These are phyloP conservation scores for Rhadina sibilatrix DNA, from an alignment of 2,113 vertebrate species.

Conservation along the genomic window DNA sequence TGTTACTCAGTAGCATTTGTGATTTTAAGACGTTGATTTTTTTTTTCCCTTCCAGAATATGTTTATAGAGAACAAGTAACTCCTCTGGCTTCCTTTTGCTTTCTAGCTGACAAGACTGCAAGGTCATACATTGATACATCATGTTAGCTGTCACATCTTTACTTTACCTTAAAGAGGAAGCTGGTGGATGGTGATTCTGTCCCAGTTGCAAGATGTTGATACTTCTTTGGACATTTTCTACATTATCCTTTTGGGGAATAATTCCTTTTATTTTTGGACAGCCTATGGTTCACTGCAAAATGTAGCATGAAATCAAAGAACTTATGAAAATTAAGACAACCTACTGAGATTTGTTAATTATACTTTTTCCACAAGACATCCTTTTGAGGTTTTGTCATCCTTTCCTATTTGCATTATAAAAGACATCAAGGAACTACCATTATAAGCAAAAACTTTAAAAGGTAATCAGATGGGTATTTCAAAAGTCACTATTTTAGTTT, in stretches of 20 bases:
- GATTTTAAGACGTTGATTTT: not conserved
- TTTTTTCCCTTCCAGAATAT: not conserved
- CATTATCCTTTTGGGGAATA: not conserved
- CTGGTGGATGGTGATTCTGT: not conserved
- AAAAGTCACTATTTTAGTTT: constrained; percentile 10
- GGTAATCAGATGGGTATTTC: constrained; percentile 9
- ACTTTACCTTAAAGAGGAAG: not conserved
- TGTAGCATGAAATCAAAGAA: constrained; percentile 29
- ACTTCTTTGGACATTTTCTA: not conserved
- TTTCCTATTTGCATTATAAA: constrained; percentile 47
- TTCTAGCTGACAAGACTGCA: not conserved
- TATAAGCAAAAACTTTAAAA: constrained; percentile 22
- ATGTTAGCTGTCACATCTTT: constrained; percentile 2
- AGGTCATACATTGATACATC: not conserved
- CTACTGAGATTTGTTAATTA: constrained; percentile 38
- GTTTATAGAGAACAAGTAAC: not conserved
- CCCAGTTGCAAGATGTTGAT: not conserved
- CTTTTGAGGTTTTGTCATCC: constrained; percentile 45
- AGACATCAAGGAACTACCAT: not conserved
- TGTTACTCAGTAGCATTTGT: not conserved
- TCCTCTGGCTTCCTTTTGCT: not conserved
- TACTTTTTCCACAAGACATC: not conserved
- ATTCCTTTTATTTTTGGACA: not conserved
- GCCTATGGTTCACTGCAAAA: not conserved
- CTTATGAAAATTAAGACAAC: not conserved